Percentiles rank a stretch among this genome's conserved stretches.
phyloP scores from a whole-genome alignment of 2,797 vertebrate genomes.

The Danio tinwini region DNA sequence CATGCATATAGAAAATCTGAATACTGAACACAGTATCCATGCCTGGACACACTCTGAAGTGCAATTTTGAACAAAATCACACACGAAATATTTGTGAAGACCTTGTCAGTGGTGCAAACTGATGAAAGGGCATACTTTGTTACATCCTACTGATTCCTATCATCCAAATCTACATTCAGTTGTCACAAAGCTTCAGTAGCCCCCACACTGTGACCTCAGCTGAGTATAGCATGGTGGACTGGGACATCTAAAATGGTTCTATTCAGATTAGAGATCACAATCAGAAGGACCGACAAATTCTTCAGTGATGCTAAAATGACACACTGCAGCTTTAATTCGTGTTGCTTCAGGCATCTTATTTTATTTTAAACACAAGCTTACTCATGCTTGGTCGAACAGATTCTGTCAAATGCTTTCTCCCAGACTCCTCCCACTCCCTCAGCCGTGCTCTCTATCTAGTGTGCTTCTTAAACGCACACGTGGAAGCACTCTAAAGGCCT shows the following conservation, averaged over 20 bases:
- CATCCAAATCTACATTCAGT: not conserved
- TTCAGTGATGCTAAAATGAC: not conserved
- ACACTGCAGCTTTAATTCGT: not conserved
- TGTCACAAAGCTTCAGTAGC: not conserved
- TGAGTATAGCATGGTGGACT: not conserved
- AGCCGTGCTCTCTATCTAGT: constrained; percentile 2
- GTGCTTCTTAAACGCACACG: constrained; percentile 1
- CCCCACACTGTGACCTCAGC: constrained; percentile 3
- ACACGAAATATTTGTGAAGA: not conserved
- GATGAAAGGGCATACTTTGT: not conserved
- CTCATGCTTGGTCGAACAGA: constrained; percentile 8
- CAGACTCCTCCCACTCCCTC: not conserved
- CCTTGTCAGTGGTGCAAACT: not conserved
- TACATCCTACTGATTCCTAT: not conserved
- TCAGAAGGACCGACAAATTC: constrained; percentile 3
- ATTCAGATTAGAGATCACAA: not conserved
- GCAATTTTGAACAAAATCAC: not conserved
- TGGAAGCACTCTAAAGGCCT: not conserved
- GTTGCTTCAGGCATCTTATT: constrained; percentile 6
- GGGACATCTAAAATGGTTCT: not conserved
- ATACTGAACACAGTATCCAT: not conserved
- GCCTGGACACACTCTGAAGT: not conserved
- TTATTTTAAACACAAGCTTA: constrained; percentile 13
- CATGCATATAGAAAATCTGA: not conserved
- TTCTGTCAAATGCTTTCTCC: not conserved